phyloP scores from a whole-genome alignment of 2,797 vertebrate species.

The Rhynchonycteris naso region DNA sequence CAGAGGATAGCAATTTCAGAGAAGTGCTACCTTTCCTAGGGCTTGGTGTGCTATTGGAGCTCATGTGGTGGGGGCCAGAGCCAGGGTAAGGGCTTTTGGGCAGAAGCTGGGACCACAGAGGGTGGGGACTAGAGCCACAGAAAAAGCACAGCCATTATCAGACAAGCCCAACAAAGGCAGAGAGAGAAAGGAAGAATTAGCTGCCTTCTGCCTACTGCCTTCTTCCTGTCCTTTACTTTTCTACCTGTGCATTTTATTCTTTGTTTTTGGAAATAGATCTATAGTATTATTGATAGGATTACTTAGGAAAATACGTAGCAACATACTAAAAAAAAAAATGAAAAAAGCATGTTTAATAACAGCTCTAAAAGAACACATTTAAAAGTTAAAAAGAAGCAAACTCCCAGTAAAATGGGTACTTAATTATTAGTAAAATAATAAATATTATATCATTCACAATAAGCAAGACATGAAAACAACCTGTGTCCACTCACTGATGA shows the following conservation, averaged over 20 bases:
- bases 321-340: not conserved
- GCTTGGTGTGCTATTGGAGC: not conserved
- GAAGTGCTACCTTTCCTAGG: not conserved
- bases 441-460: not conserved
- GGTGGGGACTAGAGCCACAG: not conserved
- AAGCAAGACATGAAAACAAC: not conserved
- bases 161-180: not conserved
- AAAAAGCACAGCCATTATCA: not conserved
- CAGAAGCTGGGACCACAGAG: not conserved
- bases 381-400: not conserved
- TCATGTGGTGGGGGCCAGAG: too few species aligned
- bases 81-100: not conserved
- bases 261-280: not conserved
- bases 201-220: not conserved
- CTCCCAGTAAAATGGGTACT: not conserved
- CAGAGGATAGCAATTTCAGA: not conserved
- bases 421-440: constrained; percentile 4
- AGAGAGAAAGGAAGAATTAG: not conserved
- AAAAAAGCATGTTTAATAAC: not conserved
- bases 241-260: not conserved
- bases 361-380: not conserved
- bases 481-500: not conserved
- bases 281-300: not conserved
- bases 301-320: not conserved
- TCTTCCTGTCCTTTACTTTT: not conserved